Evolutionary conservation across 2,888 invertebrate species (phyloP), one percentile per base, ranked within the genome.

Genomic region (Cerastoderma edule): DNA sequence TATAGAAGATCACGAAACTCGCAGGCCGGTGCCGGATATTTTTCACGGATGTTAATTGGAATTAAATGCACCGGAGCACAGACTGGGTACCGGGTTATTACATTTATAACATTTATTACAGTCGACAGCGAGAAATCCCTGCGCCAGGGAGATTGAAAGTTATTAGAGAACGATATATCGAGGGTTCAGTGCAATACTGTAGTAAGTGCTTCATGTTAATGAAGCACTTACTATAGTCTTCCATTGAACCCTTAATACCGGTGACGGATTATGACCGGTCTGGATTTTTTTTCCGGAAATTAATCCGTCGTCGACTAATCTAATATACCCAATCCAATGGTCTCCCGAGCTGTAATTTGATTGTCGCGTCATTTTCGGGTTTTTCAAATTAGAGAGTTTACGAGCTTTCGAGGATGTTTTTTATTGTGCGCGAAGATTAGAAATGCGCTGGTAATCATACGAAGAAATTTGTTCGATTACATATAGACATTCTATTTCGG

Each of bases 221-320:
- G n/a, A n/a, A n/a, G n/a, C n/a, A n/a, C n/a, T n/a, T n/a, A n/a
- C n/a, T n/a, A n/a, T n/a, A n/a, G n/a, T n/a, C n/a, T n/a, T n/a
- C n/a, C n/a, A n/a, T n/a, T n/a, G n/a, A n/a, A n/a, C n/a, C n/a
- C n/a, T n/a, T n/a, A n/a, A 66, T 66, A 75, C 75, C 75, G 69
- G 69, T 75, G 72, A 72, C 72, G 53, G 79, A 79, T 79, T 79
- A 75, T 75, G 50, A 75, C 75, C 75, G 75, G n/a, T n/a, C n/a
- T n/a, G n/a, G n/a, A n/a, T 72, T 79, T 79, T 75, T 72, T 69
- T 33, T 68, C 54, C 75, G 79, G 79, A 79, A 72, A 79, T 79
- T 79, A 79, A 79, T 75, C 72, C 57, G 67, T 46, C 35, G 39
- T 46, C n/a, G n/a, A n/a, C n/a, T n/a, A n/a, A 70, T 64, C 24